A percentile compares a stretch with the other conserved stretches of the same genome.
phyloP scores from a whole-genome alignment of 2,888 invertebrate genomes.

The Erebia epiphron region DNA sequence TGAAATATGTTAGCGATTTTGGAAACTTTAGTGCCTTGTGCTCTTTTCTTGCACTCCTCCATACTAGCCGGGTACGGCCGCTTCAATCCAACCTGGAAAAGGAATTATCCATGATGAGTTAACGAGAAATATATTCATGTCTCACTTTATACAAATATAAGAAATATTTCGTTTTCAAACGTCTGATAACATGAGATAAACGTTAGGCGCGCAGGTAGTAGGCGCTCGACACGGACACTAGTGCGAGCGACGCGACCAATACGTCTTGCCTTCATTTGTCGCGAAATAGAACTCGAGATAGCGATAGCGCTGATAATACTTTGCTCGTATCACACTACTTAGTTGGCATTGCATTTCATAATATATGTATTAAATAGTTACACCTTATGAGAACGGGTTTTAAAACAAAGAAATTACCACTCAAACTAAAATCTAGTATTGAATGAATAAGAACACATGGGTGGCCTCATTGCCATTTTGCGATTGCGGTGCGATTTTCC shows the following conservation, averaged over 20 bases:
- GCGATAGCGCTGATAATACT: conserved; percentile 76
- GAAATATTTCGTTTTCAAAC: conserved; percentile 57
- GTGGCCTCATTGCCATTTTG: neutral
- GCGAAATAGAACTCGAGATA: conserved; percentile 77
- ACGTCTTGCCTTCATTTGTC: conserved; percentile 63
- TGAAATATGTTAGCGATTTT: conserved; percentile 96
- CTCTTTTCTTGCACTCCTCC: conserved; percentile 86
- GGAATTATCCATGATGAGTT: conserved; percentile 56
- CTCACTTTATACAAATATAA: conserved; percentile 42
- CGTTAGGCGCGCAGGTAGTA: conserved; percentile 61
- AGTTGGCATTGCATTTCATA: neutral
- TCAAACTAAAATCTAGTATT: neutral
- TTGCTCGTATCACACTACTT: conserved; percentile 42
- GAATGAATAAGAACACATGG: neutral
- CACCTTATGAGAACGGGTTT: neutral
- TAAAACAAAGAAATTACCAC: neutral
- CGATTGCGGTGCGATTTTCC: neutral
- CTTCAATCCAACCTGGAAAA: conserved; percentile 78
- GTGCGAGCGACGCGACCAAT: conserved; percentile 55
- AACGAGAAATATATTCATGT: conserved; percentile 46
- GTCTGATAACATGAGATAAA: conserved; percentile 67
- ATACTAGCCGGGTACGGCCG: conserved; percentile 82
- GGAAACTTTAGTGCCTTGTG: conserved; percentile 92
- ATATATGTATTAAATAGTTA: neutral
- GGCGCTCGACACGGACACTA: conserved; percentile 62